phyloP scores from a whole-genome alignment of 2,113 vertebrate genomes.

The Mustelus asterias region DNA sequence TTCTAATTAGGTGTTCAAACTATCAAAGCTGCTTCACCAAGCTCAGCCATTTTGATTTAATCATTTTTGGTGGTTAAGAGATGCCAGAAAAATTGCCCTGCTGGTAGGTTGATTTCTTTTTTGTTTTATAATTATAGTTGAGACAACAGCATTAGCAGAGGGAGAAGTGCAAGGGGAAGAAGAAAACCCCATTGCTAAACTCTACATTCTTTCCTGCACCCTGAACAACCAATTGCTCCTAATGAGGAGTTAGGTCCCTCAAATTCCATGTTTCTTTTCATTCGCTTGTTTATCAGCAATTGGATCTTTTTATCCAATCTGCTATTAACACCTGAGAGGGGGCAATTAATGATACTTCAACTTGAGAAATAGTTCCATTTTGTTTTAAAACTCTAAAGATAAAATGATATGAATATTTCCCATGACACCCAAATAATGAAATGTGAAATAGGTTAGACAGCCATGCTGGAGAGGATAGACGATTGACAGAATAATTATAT shows the following conservation, averaged over 20 bases:
- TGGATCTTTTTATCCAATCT: not conserved
- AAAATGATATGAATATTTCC: not conserved
- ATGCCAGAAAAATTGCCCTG: not conserved
- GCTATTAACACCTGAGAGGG: not conserved
- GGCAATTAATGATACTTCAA: slow-evolving; percentile 9
- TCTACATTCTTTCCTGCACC: not conserved
- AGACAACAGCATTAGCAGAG: not conserved
- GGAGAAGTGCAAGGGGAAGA: not conserved
- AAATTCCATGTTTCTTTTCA: not conserved
- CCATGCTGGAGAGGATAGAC: not conserved
- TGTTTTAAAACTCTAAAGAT: not conserved
- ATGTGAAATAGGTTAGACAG: not conserved
- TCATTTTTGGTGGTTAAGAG: not conserved
- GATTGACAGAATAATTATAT: slow-evolving; percentile 21
- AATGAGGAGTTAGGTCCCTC: not conserved
- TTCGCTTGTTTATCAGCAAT: not conserved
- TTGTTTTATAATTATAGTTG: not conserved
- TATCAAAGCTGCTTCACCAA: not conserved
- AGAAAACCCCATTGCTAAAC: not conserved
- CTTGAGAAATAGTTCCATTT: not conserved
- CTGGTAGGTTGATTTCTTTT: not conserved
- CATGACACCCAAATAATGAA: not conserved
- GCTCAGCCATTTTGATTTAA: not conserved
- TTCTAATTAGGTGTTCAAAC: not conserved
- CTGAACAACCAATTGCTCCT: no score